Percentiles rank a stretch among this genome's conserved stretches.
phyloP scores from a whole-genome alignment of 2,113 vertebrate species.

The Prunella himalayana region DNA sequence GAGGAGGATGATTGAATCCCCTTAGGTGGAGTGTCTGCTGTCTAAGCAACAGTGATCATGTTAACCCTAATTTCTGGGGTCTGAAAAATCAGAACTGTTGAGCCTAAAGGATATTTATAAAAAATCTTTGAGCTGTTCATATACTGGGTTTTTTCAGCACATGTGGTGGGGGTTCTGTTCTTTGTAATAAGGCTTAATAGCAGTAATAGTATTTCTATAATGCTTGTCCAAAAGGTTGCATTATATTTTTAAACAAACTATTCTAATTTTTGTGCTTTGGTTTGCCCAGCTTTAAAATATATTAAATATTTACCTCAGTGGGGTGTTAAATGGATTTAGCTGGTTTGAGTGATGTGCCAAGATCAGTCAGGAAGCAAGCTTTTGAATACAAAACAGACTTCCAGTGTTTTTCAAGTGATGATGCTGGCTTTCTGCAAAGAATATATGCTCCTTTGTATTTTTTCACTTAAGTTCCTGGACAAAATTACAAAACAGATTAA shows the following conservation, averaged over 20 bases:
- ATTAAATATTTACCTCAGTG: constrained; percentile 22
- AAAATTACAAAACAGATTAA: neutral
- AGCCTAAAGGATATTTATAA: neutral
- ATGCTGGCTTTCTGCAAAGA: neutral
- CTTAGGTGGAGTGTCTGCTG: neutral
- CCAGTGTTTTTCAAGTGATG: neutral
- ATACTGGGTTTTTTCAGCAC: neutral
- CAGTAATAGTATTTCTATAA: neutral
- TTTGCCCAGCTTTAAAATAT: constrained; percentile 7
- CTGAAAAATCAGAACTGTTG: neutral
- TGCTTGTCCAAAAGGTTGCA: neutral
- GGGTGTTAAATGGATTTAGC: neutral
- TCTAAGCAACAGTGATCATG: neutral
- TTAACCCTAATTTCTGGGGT: neutral
- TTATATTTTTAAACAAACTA: neutral
- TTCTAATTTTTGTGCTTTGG: neutral
- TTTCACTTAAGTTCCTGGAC: neutral
- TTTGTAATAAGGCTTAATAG: neutral
- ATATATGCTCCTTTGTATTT: neutral
- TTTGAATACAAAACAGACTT: constrained; percentile 12
- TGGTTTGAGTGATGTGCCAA: neutral
- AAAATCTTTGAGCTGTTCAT: neutral
- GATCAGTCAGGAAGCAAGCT: constrained; percentile 1
- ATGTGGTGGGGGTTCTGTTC: neutral
- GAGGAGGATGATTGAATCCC: neutral